A percentile compares a stretch with the other conserved stretches of the same genome.
phyloP scores from a whole-genome alignment of 2,113 vertebrate species.

The Rhodinocichla rosea region DNA sequence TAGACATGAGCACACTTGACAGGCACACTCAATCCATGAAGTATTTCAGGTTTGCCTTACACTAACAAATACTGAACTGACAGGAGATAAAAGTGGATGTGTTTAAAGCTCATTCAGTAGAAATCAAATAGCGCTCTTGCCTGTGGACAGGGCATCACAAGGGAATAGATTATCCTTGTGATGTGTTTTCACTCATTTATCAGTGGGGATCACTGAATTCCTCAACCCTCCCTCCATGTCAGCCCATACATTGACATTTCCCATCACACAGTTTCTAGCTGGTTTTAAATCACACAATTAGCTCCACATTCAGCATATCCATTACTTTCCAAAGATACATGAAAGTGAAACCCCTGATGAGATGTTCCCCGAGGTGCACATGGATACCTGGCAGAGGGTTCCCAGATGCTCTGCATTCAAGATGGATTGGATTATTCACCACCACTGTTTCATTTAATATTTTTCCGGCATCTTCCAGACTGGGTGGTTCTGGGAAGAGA shows the following conservation, averaged over 20 bases:
- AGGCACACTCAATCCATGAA: neutral
- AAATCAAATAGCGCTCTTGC: neutral
- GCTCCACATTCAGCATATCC: neutral
- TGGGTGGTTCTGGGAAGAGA: conserved; percentile 84
- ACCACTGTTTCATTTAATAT: conserved; percentile 88
- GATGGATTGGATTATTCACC: conserved; percentile 80
- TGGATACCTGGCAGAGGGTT: conserved; percentile 84
- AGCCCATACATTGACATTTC: neutral
- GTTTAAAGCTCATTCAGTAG: neutral
- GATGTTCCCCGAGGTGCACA: neutral
- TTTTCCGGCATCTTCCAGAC: conserved; percentile 79
- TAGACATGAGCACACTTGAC: neutral
- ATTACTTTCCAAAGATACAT: neutral
- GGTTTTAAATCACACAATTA: neutral
- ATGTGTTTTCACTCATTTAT: neutral
- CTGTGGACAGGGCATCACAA: neutral
- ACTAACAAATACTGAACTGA: neutral
- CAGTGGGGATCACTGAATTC: neutral
- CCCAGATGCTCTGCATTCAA: conserved; percentile 87
- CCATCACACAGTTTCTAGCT: neutral
- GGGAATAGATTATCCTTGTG: neutral
- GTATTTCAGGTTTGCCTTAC: neutral
- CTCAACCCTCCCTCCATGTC: neutral
- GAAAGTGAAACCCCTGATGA: neutral
- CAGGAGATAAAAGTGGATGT: neutral